Evolutionary conservation across 2,888 invertebrate species (phyloP).

Genomic region (Melipona beecheii): DNA sequence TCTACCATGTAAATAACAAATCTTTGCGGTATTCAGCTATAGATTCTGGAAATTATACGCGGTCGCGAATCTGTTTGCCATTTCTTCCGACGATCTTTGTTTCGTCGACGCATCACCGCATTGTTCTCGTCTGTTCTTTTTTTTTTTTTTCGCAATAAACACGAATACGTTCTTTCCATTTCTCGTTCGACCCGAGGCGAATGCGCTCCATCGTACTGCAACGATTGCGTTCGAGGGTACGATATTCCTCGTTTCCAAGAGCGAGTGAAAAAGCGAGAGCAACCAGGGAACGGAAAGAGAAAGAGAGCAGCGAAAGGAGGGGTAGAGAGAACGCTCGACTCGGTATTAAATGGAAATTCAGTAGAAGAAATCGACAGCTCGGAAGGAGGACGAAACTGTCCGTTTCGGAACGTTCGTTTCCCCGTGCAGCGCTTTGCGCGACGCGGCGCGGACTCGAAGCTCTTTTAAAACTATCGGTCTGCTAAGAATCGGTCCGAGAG

Average conservation of each 20-base stretch:
- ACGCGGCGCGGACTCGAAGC: not conserved
- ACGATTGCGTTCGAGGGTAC: not conserved
- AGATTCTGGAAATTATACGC: no score
- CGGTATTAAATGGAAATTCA: not conserved
- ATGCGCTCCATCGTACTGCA: slow-evolving; percentile 23
- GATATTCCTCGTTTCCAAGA: slow-evolving; percentile 5
- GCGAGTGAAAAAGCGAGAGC: not conserved
- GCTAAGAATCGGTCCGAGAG: not conserved
- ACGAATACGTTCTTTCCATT: slow-evolving; percentile 37
- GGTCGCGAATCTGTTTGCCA: not conserved
- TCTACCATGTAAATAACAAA: no score
- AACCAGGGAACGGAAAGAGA: not conserved
- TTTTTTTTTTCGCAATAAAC: slow-evolving; percentile 38
- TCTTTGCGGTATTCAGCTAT: no score
- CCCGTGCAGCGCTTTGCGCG: not conserved
- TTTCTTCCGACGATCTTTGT: not conserved
- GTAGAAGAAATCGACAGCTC: not conserved
- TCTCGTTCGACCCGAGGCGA: slow-evolving; percentile 42
- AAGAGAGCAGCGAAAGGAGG: no score
- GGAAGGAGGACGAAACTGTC: not conserved
- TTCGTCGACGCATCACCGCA: slow-evolving; percentile 32
- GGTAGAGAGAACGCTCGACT: not conserved
- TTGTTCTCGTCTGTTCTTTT: slow-evolving; percentile 24
- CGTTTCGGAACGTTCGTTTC: not conserved
- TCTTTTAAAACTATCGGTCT: not conserved